Conservation (phyloP, 2,888 invertebrate genomes). For the Keiferia lycopersicella region DNA sequence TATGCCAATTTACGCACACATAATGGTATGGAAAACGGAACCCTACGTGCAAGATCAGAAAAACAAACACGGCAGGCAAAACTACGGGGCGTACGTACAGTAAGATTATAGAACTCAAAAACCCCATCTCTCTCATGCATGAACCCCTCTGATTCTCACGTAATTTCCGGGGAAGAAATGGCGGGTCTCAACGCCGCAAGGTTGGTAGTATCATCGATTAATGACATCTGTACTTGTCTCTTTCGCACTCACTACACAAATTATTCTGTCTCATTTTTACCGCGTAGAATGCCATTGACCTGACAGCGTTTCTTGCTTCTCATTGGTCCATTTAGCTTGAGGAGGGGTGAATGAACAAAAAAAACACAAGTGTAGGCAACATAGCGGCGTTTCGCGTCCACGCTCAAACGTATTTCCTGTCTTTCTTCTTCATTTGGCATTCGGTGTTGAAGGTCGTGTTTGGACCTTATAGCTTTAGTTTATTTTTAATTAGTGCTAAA, state of each 20-base stretch:
- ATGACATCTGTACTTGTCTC: conserved; percentile 40
- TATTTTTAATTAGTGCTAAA: conserved; percentile 78
- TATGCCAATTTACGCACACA: too few species aligned
- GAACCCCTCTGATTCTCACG: not conserved
- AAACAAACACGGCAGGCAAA: too few species aligned
- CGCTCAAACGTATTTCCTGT: conserved; percentile 58
- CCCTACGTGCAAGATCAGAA: too few species aligned
- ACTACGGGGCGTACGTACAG: too few species aligned
- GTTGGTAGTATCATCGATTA: conserved; percentile 60
- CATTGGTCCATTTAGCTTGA: conserved; percentile 54
- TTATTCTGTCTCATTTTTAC: conserved; percentile 44
- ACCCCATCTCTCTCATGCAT: too few species aligned
- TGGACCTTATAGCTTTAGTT: conserved; percentile 72
- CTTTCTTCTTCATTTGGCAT: conserved; percentile 79
- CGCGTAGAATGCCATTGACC: conserved; percentile 66
- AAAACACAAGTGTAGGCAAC: conserved; percentile 60
- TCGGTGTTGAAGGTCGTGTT: conserved; percentile 76
- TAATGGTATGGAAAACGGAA: too few species aligned
- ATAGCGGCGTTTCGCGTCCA: conserved; percentile 61
- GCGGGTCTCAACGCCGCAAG: conserved; percentile 44
- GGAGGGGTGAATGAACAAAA: conserved; percentile 46
- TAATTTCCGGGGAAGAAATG: conserved; percentile 33
- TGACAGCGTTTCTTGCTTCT: conserved; percentile 36
- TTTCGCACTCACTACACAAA: conserved; percentile 38
- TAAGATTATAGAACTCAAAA: too few species aligned